phyloP scores from a whole-genome alignment of 2,888 invertebrate genomes.

The Gerris lacustris region DNA sequence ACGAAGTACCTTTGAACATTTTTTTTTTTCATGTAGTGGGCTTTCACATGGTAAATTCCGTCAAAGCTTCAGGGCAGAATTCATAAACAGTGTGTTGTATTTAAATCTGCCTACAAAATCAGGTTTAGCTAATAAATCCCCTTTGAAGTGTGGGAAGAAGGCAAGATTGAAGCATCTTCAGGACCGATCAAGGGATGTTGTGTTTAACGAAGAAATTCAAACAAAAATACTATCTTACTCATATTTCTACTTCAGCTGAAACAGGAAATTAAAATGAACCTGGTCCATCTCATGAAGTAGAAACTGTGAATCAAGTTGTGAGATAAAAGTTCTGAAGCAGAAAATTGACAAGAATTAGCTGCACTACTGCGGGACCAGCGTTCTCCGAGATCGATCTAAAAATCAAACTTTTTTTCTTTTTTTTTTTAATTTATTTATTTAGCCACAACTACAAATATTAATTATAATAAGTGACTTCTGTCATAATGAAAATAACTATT shows the following conservation, averaged over 20 bases:
- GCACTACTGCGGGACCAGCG: not conserved
- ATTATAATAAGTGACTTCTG: too few species aligned
- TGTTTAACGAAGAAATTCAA: not conserved
- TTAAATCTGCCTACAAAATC: conserved; percentile 26
- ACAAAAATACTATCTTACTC: not conserved
- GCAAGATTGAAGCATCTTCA: conserved; percentile 17
- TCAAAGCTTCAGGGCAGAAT: conserved; percentile 15
- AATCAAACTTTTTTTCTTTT: too few species aligned
- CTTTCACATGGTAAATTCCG: conserved; percentile 18
- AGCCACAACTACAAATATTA: too few species aligned
- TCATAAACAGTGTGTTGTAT: conserved; percentile 12
- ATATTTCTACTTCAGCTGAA: not conserved
- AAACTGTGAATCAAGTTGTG: too few species aligned
- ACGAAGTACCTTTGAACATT: too few species aligned
- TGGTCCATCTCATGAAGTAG: too few species aligned
- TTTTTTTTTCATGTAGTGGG: too few species aligned
- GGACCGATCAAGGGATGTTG: too few species aligned
- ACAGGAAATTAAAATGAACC: not conserved
- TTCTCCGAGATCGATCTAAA: conserved; percentile 6
- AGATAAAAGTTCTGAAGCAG: not conserved
- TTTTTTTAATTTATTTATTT: too few species aligned
- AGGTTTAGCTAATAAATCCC: conserved; percentile 27
- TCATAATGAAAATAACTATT: too few species aligned
- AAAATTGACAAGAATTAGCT: not conserved
- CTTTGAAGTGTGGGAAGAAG: conserved; percentile 30